A percentile compares a stretch with the other conserved stretches of the same genome.
These are phyloP conservation scores for Pan troglodytes DNA, from an alignment of 2,113 vertebrate genomes.

Conservation along the genomic window NHGRI_mPanTro3-v2.1_pri NC_072411.2:84102001-84102500, in stretches of 20 bases:
- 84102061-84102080: background rate
- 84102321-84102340: background rate
- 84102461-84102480: background rate
- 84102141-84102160: background rate
- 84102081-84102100: background rate
- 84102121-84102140: background rate
- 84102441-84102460: slow-evolving; percentile 33
- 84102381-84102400: background rate
- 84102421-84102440: background rate
- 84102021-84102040: background rate
- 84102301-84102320: background rate
- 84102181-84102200: background rate
- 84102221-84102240: background rate
- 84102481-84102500: background rate
- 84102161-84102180: background rate
- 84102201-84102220: background rate
- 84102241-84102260: background rate
- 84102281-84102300: background rate
- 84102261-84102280: background rate
- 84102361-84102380: background rate
- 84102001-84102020: background rate
- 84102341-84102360: background rate
- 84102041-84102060: background rate
- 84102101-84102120: background rate
- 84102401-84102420: background rate